Percentiles rank a stretch among this genome's conserved stretches.
Conservation (phyloP, 2,113 vertebrate genomes). For the Cygnus atratus region DNA sequence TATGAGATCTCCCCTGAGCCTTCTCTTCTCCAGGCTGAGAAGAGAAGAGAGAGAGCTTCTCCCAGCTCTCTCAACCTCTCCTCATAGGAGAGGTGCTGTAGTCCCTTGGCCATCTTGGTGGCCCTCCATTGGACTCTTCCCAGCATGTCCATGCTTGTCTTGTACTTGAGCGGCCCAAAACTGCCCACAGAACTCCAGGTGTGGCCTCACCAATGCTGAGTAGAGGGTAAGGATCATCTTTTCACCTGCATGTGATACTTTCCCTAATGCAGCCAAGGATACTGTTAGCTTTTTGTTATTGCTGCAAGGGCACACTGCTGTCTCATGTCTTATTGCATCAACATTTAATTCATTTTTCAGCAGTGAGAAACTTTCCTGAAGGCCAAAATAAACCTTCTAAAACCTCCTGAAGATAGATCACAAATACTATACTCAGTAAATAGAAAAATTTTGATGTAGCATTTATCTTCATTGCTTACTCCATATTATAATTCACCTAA, state of each 20-base stretch:
- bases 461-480: not conserved
- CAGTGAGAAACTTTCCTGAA: not conserved
- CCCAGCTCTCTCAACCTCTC: not conserved
- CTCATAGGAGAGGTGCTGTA: not conserved
- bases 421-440: not conserved
- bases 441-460: not conserved
- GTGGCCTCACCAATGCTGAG: not conserved
- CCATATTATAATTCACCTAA: not conserved
- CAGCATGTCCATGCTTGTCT: not conserved
- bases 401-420: not conserved
- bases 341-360: not conserved
- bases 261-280: not conserved
- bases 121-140: not conserved
- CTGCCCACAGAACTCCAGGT: not conserved
- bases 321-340: not conserved
- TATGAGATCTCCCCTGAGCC: not conserved
- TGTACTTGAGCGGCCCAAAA: too few relatives aligned
- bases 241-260: not conserved
- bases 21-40: not conserved
- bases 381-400: not conserved
- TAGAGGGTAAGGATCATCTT: not conserved
- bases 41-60: too few relatives aligned
- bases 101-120: not conserved
- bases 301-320: not conserved
- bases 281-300: not conserved